phyloP scores from a whole-genome alignment of 1,140 invertebrate genomes.

The Bathynomus jamesi region DNA sequence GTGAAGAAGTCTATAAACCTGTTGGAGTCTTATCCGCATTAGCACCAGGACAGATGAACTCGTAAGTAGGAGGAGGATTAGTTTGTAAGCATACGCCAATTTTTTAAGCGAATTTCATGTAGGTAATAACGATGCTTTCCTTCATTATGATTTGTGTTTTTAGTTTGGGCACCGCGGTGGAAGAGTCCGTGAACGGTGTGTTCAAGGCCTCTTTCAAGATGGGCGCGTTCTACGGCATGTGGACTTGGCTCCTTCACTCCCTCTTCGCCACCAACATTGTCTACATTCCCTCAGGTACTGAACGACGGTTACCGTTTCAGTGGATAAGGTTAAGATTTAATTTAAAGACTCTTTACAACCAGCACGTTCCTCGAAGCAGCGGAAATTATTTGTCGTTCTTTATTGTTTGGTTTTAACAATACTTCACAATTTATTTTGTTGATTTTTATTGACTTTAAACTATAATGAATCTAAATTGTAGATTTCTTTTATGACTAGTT shows the following conservation, averaged over 20 bases:
- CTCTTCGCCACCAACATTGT: constrained; percentile 90
- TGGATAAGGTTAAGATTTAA: no score
- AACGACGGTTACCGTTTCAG: no score
- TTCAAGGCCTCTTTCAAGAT: constrained; percentile 94
- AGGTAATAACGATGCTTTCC: no score
- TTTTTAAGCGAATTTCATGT: no score
- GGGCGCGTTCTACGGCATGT: constrained; percentile 91
- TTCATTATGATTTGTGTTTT: no score
- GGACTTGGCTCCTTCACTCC: constrained; percentile 95
- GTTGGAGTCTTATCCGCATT: constrained; percentile 71
- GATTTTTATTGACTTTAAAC: not conserved
- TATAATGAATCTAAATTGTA: constrained; percentile 16
- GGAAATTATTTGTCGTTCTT: no score
- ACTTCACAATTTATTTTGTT: not conserved
- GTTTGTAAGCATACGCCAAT: no score
- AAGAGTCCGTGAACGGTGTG: constrained; percentile 64
- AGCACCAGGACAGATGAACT: constrained; percentile 58
- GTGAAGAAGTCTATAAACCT: constrained; percentile 81
- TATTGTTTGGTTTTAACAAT: no score
- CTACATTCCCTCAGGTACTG: constrained; percentile 77
- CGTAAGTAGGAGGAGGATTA: no score
- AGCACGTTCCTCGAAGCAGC: no score
- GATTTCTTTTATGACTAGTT: constrained; percentile 50
- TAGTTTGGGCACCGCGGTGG: constrained; percentile 67
- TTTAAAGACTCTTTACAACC: no score